Conservation (phyloP, 2,797 vertebrate genomes). For the Syngnathus acus region DNA sequence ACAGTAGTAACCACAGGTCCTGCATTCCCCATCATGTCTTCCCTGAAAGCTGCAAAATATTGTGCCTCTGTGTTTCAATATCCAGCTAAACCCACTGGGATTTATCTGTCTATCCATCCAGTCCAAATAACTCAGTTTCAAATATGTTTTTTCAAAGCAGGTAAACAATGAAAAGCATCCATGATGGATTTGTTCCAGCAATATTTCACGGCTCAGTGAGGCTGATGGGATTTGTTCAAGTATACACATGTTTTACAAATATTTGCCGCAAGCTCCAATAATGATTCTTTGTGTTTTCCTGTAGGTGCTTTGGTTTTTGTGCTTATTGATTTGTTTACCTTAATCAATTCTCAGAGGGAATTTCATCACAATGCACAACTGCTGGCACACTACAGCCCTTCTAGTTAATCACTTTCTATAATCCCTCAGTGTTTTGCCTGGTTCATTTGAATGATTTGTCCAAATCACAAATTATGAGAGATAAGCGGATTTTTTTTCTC, state of each 20-base stretch:
- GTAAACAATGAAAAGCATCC: slow-evolving; percentile 2
- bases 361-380: not conserved
- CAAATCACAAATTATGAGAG: not conserved
- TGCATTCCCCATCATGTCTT: not conserved
- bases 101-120: not conserved
- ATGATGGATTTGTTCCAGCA: not conserved
- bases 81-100: not conserved
- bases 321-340: not conserved
- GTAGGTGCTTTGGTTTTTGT: not conserved
- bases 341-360: not conserved
- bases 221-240: not conserved
- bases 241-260: not conserved
- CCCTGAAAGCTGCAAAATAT: not conserved
- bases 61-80: not conserved
- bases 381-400: not conserved
- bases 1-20: not conserved
- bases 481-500: slow-evolving; percentile 12
- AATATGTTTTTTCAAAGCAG: not conserved
- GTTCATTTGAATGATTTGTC: not conserved
- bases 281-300: not conserved
- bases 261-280: not conserved
- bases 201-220: not conserved
- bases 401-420: not conserved
- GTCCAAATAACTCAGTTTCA: not conserved
- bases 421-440: not conserved